phyloP scores from a whole-genome alignment of 2,113 vertebrate genomes.

The Ellobius talpinus region DNA sequence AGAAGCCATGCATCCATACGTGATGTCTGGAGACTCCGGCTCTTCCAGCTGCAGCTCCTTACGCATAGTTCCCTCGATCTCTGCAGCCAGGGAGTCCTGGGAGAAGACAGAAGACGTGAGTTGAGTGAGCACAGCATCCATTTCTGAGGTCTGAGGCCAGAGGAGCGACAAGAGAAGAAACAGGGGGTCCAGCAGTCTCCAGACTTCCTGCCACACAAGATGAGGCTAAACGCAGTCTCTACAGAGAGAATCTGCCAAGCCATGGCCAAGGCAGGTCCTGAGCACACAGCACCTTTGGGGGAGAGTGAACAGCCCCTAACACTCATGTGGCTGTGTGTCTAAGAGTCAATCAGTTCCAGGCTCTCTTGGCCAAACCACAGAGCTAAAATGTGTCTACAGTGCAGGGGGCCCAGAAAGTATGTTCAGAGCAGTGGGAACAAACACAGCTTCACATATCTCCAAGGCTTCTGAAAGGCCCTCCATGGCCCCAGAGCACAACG shows the following conservation, averaged over 20 bases:
- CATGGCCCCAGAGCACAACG: not conserved
- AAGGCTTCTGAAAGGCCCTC: not conserved
- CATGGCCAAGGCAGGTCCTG: not conserved
- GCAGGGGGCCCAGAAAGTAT: not conserved
- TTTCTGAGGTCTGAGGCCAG: not conserved
- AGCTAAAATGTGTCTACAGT: not conserved
- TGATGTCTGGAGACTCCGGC: slow-evolving; percentile 93
- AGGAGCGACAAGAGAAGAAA: accelerated
- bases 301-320: accelerated
- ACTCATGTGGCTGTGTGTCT: not conserved
- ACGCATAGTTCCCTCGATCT: slow-evolving; percentile 99
- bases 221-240: too few species aligned
- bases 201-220: not conserved
- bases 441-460: not conserved
- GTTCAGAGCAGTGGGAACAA: not conserved
- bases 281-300: not conserved
- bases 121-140: accelerated
- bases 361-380: not conserved
- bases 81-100: slow-evolving; percentile 98
- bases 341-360: not conserved
- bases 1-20: slow-evolving; percentile 74
- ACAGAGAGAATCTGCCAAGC: too few species aligned
- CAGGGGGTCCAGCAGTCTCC: not conserved
- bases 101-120: slow-evolving; percentile 70
- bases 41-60: slow-evolving; percentile 98